Evolutionary conservation across 2,797 vertebrate species (phyloP), one percentile per base, ranked within the genome.

Genomic region (Lutjanus argentimaculatus): DNA sequence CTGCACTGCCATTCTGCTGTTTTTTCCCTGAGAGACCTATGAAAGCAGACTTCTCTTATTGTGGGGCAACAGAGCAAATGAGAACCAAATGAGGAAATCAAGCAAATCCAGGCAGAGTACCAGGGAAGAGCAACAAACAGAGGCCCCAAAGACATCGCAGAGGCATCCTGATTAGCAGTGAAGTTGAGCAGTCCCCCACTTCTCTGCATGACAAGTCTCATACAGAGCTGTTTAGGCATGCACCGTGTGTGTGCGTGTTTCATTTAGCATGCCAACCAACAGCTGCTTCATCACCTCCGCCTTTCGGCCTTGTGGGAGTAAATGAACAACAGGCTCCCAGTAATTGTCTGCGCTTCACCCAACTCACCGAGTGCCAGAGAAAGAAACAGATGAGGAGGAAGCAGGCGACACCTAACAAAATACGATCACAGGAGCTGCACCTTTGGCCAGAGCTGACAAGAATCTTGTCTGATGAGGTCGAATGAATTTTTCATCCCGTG

Each of bases 271-370:
- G 93, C 92, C 89, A 88, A 79, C 85, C 90, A 92, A 92, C 92
- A 93, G 94, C 93, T 94, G 92, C 92, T 90, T 89, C 89, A 87
- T 93, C 91, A 91, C 91, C 92, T 92, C 92, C 78, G 88, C 89
- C 91, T 92, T 88, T 89, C 70, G 82, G 87, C 91, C 89, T 89
- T 91, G 91, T 93, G 90, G 89, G 91, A 95, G 91, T 91, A 91
- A 93, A 94, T 93, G 91, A 93, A 92, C 90, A 93, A 91, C 93
- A 92, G 90, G 89, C 90, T 89, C 85, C 75, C 72, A 80, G 90
- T 93, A 95, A 94, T 93, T 90, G 90, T 94, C 87, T 91, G 86
- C 8, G 89, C 89, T 75, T 93, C 83, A 80, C 85, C 85, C 76
- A 22, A 79, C 71, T 89, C 73, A 16, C 82, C 36, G 46, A 84